phyloP scores from a whole-genome alignment of 2,797 vertebrate genomes.

The Antrozous pallidus region DNA sequence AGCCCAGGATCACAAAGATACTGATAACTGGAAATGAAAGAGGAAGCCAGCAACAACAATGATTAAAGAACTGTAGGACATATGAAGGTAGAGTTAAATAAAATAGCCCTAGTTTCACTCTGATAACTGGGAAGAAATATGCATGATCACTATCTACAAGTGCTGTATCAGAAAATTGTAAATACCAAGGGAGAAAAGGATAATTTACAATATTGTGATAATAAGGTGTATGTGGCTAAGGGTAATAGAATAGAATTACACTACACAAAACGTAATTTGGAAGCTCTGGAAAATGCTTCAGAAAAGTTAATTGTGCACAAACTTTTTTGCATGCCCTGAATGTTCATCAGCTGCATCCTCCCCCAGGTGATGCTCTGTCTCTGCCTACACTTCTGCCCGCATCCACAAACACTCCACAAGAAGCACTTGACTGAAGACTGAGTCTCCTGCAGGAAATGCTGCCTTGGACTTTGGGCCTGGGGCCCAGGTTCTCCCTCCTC shows the following conservation, averaged over 20 bases:
- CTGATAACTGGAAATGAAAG: slow-evolving; percentile 72
- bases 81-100: slow-evolving; percentile 79
- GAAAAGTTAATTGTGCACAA: slow-evolving; percentile 56
- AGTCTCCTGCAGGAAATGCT: neutral
- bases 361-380: neutral
- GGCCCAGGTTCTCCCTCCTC: neutral
- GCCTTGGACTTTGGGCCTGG: neutral
- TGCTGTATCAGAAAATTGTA: slow-evolving; percentile 66
- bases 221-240: neutral
- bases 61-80: slow-evolving; percentile 76
- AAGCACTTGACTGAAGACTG: neutral
- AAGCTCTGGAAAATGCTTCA: slow-evolving; percentile 54
- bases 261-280: slow-evolving; percentile 57
- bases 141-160: slow-evolving; percentile 77
- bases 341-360: neutral
- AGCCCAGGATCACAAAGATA: slow-evolving; percentile 54
- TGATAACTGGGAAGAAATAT: slow-evolving; percentile 75
- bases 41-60: slow-evolving; percentile 70
- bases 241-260: slow-evolving; percentile 55
- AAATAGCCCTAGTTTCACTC: slow-evolving; percentile 74
- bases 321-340: slow-evolving; percentile 35
- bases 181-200: slow-evolving; percentile 62
- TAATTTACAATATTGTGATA: slow-evolving; percentile 54
- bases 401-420: neutral
- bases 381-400: neutral